These are phyloP conservation scores for Agrochola lychnidis DNA, from an alignment of 2,888 invertebrate genomes.

Conservation along the genomic window DNA sequence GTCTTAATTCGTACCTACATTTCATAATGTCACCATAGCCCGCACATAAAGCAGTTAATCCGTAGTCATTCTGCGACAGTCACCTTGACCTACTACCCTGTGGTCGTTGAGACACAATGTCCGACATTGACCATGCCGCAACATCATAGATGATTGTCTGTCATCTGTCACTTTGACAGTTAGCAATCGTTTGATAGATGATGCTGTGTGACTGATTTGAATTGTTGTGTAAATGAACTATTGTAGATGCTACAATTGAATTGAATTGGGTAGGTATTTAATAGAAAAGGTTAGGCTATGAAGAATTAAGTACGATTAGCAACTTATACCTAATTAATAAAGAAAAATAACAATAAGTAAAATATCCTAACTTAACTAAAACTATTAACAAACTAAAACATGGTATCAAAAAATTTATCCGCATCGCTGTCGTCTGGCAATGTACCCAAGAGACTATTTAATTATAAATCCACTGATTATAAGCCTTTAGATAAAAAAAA, in stretches of 20 bases:
- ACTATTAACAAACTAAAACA: not conserved
- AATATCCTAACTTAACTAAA: not conserved
- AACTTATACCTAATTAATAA: not conserved
- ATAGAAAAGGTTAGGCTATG: not conserved
- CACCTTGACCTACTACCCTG: conserved; percentile 48
- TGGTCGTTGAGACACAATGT: conserved; percentile 33
- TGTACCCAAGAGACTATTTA: not conserved
- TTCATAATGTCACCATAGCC: conserved; percentile 2
- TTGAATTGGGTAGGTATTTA: not conserved
- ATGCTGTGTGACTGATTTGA: conserved; percentile 21
- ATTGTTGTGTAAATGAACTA: conserved; percentile 15
- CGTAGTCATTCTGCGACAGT: not conserved
- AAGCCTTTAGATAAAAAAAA: not conserved
- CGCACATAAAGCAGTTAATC: not conserved
- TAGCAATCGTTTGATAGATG: conserved; percentile 36
- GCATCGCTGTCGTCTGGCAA: not conserved
- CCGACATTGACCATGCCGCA: conserved; percentile 54
- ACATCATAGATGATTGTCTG: conserved; percentile 35
- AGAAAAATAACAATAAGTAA: not conserved
- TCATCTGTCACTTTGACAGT: conserved; percentile 29
- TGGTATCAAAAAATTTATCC: not conserved
- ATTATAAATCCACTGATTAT: not conserved
- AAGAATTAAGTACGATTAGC: not conserved
- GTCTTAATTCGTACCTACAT: not conserved
- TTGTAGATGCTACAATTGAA: not conserved